Evolutionary conservation across 2,888 invertebrate genomes (phyloP), one percentile per base, ranked within the genome.

Genomic region (Chrysolina haemoptera): DNA sequence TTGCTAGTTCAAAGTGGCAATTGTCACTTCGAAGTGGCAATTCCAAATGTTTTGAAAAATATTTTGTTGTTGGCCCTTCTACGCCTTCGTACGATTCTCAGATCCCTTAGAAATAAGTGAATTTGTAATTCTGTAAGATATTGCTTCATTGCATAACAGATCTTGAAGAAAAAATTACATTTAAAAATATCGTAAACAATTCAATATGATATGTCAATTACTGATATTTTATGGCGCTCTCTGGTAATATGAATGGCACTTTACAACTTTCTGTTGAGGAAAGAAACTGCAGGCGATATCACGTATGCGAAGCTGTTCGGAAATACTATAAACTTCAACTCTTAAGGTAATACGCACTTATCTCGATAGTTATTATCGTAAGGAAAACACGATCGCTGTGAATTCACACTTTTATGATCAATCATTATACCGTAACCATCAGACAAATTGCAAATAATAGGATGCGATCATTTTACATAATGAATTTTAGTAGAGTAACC

Each of bases 171-270:
- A n/a, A n/a, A n/a, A n/a, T n/a, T n/a, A n/a, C n/a, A n/a, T n/a
- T n/a, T n/a, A n/a, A n/a, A n/a, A n/a, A n/a, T n/a, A n/a, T n/a
- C 20, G 35, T 6, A 35, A 1, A 50, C n/a, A 20, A 53, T 20
- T 20, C 53, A 18, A 20, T 20, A 20, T 53, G 53, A 53, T 53
- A 53, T 53, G 53, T 53, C 53, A 20, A 53, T 53, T 53, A 53
- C 20, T 53, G 53, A 20, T 53, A 53, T 53, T 53, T 53, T 20
- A 53, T 53, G 53, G 4, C 48, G 48, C 8, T 16, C 16, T 16
- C 9, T 48, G 16, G 10, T 9, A 48, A 48, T 16, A 48, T 48
- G 16, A 16, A 53, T 53, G 20, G 20, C 53, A 53, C 53, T 18
- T 18, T 16, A 18, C 18, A 18, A 50, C 50, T 50, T 50, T 20